Evolutionary conservation across 2,113 vertebrate species (phyloP).

Genomic region (Caretta caretta): DNA sequence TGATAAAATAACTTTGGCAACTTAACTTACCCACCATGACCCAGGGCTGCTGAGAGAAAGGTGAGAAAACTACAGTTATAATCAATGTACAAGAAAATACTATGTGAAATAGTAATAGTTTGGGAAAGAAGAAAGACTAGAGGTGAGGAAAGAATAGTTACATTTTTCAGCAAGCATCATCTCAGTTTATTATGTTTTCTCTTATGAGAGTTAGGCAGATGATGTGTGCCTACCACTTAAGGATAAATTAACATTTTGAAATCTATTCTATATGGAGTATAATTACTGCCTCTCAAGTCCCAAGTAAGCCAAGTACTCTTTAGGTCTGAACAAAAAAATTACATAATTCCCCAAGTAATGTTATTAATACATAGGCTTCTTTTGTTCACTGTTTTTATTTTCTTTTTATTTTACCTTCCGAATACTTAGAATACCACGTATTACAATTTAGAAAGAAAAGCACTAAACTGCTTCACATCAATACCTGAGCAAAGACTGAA

Average conservation of each 20-base stretch:
- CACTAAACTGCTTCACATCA: constrained; percentile 71
- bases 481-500: constrained; percentile 78
- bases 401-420: constrained; percentile 74
- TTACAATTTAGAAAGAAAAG: constrained; percentile 72
- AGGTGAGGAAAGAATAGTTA: not conserved
- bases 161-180: not conserved
- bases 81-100: not conserved
- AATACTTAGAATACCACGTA: constrained; percentile 58
- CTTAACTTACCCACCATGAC: not conserved
- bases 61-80: not conserved
- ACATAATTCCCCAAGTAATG: not conserved
- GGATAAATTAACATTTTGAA: not conserved
- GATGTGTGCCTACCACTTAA: not conserved
- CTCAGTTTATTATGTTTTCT: not conserved
- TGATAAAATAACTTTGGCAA: not conserved
- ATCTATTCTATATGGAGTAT: not conserved
- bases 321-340: not conserved
- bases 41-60: not conserved
- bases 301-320: not conserved
- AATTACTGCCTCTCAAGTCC: not conserved
- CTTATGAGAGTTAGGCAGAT: not conserved
- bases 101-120: not conserved
- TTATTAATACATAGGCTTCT: constrained; percentile 11
- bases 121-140: not conserved
- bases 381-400: constrained; percentile 75